Conservation (phyloP, 1,140 invertebrate species). For the Dryas iulia region DNA sequence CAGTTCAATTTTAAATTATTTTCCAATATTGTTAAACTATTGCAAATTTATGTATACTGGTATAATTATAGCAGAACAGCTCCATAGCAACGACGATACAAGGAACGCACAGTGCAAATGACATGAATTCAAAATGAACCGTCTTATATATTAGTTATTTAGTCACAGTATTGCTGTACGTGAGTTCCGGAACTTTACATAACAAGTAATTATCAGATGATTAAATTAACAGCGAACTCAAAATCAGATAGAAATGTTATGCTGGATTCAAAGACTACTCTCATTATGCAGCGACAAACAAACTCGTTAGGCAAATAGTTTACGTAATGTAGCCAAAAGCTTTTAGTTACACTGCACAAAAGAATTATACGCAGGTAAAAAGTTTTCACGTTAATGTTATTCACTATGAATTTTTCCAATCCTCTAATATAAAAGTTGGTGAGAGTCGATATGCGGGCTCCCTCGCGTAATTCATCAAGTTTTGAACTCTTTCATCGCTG, state of each 20-base stretch:
- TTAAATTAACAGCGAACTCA: slow-evolving; percentile 5
- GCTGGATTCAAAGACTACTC: slow-evolving; percentile 11
- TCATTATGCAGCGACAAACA: slow-evolving; percentile 19
- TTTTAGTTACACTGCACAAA: slow-evolving; percentile 25
- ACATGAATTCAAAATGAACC: background rate
- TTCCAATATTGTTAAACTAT: too few relatives aligned
- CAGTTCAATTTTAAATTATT: background rate
- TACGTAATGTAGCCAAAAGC: slow-evolving; percentile 30
- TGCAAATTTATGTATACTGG: background rate
- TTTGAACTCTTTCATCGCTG: slow-evolving; percentile 52
- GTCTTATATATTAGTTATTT: background rate
- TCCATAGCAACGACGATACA: background rate
- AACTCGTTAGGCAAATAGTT: slow-evolving; percentile 31
- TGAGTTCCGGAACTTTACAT: background rate
- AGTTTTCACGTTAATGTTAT: slow-evolving; percentile 10
- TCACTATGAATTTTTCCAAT: slow-evolving; percentile 42
- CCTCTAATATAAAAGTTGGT: slow-evolving; percentile 58
- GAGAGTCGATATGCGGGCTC: slow-evolving; percentile 57
- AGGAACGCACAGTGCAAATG: background rate
- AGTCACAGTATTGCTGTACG: background rate
- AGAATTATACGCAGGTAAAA: slow-evolving; percentile 29
- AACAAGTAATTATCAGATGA: slow-evolving; percentile 4
- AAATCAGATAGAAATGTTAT: slow-evolving; percentile 11
- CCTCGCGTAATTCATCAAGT: slow-evolving; percentile 49
- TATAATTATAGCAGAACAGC: background rate